Evolutionary conservation across 2,113 vertebrate species (phyloP).

Genomic region (Penelope pileata): DNA sequence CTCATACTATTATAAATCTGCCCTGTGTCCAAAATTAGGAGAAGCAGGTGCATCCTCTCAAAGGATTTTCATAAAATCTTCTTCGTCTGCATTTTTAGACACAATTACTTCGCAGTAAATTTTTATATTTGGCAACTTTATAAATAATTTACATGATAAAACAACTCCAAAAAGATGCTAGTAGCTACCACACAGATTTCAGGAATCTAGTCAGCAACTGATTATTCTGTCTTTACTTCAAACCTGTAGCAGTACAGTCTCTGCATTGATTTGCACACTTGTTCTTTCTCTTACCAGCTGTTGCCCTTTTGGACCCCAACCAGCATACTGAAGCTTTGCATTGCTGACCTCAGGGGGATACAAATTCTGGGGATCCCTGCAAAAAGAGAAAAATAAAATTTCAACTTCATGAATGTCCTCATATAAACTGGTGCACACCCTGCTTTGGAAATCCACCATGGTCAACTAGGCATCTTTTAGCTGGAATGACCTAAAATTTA

Average conservation of each 20-base stretch:
- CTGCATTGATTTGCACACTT: neutral
- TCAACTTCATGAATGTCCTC: neutral
- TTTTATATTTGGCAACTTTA: neutral
- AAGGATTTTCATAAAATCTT: neutral
- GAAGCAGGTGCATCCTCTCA: constrained; percentile 21
- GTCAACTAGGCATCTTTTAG: neutral
- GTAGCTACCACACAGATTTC: neutral
- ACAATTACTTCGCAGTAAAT: neutral
- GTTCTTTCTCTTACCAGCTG: constrained; percentile 89
- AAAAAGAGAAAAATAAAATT: constrained; percentile 48
- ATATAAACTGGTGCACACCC: neutral
- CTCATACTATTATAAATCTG: neutral
- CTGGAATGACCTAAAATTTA: neutral
- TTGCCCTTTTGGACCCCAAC: constrained; percentile 95
- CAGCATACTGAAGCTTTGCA: constrained; percentile 93
- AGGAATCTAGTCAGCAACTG: neutral
- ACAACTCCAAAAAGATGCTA: neutral
- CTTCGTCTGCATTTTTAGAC: neutral
- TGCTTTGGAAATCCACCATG: neutral
- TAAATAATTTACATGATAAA: neutral
- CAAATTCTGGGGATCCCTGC: constrained; percentile 91
- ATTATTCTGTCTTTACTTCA: neutral
- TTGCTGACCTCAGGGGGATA: constrained; percentile 95
- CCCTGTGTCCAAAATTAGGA: neutral
- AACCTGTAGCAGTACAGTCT: neutral